Conservation (phyloP, 2,113 vertebrate genomes). For the Oreochromis aureus region DNA sequence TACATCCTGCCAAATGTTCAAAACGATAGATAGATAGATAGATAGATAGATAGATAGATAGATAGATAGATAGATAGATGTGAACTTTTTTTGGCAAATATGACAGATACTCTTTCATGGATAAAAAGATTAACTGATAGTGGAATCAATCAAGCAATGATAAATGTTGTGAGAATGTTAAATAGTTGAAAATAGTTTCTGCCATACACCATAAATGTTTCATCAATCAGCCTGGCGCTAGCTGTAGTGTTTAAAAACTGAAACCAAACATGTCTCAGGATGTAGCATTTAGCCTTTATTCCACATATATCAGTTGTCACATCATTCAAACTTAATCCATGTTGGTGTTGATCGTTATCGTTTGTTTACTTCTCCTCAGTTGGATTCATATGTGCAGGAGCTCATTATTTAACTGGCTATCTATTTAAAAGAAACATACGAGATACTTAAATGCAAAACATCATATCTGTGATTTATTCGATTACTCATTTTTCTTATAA, state of each 20-base stretch:
- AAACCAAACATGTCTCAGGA: neutral
- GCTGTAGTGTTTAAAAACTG: neutral
- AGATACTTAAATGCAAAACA: neutral
- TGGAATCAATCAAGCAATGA: neutral
- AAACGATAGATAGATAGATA: neutral
- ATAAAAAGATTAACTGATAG: neutral
- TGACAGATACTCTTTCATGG: neutral
- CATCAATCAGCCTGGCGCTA: neutral
- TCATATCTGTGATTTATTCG: neutral
- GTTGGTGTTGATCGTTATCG: neutral
- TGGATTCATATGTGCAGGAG: neutral
- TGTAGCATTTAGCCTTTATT: neutral
- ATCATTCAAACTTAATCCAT: neutral
- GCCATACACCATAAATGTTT: neutral
- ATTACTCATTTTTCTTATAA: neutral
- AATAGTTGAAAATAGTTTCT: neutral
- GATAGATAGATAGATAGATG: neutral
- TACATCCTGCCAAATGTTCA: neutral
- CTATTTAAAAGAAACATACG: neutral
- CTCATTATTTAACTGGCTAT: neutral
- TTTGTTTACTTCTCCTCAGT: neutral
- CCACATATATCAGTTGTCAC: neutral
- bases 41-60: neutral
- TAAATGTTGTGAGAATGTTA: neutral
- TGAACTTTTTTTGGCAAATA: neutral